These are phyloP conservation scores for Cydia strobilella DNA, from an alignment of 1,140 invertebrate genomes.

Conservation along the genomic window DNA sequence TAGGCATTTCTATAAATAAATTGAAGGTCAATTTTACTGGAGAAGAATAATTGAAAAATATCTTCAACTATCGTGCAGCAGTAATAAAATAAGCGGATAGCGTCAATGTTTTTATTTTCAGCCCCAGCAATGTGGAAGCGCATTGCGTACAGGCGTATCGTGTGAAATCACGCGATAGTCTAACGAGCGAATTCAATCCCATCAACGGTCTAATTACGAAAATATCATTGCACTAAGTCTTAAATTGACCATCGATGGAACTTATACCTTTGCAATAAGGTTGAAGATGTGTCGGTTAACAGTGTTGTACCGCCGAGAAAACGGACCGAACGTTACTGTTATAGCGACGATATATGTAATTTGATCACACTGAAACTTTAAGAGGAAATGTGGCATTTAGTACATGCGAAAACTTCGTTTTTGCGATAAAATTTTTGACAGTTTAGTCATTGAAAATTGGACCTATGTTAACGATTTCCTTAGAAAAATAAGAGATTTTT, in stretches of 20 bases:
- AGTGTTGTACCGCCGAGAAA: background rate
- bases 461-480: no score
- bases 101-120: background rate
- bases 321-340: constrained; percentile 11
- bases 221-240: constrained; percentile 30
- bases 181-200: constrained; percentile 34
- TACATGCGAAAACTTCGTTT: no score
- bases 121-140: background rate
- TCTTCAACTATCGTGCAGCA: background rate
- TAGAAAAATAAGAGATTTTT: no score
- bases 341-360: background rate
- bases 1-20: no score
- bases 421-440: no score
- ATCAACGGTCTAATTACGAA: constrained; percentile 33
- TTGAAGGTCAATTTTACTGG: no score
- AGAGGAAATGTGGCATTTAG: no score
- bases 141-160: constrained; percentile 20
- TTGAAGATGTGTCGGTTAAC: no score
- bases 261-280: no score
- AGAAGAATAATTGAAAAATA: background rate
- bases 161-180: constrained; percentile 37
- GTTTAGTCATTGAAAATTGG: no score
- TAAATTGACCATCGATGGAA: no score
- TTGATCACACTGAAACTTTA: background rate
- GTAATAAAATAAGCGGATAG: background rate